A percentile compares a stretch with the other conserved stretches of the same genome.
phyloP scores from a whole-genome alignment of 2,113 vertebrate genomes.

The Marmota monax region DNA sequence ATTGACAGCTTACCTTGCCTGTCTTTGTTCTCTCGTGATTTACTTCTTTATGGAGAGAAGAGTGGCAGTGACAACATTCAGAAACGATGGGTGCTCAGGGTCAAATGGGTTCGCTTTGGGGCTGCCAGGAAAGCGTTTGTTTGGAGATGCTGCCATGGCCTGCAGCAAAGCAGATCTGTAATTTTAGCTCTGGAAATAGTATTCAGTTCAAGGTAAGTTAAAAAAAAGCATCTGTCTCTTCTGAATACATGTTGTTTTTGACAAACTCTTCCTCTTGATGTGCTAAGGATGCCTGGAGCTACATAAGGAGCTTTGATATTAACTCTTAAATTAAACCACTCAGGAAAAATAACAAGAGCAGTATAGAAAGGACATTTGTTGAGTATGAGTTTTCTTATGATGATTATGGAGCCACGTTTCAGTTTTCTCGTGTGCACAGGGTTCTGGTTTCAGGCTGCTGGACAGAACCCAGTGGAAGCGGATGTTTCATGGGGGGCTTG shows the following conservation, averaged over 20 bases:
- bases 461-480: background rate
- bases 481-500: background rate
- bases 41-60: background rate
- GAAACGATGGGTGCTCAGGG: fast-evolving
- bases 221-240: constrained; percentile 19
- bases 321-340: constrained; percentile 12
- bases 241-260: constrained; percentile 35
- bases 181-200: constrained; percentile 58
- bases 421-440: background rate
- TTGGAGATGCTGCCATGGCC: background rate
- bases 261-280: background rate
- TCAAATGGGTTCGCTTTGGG: background rate
- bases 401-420: background rate
- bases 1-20: background rate
- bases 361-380: background rate
- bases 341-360: background rate
- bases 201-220: constrained; percentile 39
- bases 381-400: too few relatives aligned
- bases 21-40: background rate
- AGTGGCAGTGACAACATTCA: background rate
- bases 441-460: background rate
- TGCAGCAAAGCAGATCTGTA: background rate
- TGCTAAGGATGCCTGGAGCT: background rate
- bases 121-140: background rate
- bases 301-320: background rate